These are phyloP conservation scores for Gymnoscopelus microlampas DNA, from an alignment of 2,797 vertebrate genomes.

Conservation along the genomic window DNA sequence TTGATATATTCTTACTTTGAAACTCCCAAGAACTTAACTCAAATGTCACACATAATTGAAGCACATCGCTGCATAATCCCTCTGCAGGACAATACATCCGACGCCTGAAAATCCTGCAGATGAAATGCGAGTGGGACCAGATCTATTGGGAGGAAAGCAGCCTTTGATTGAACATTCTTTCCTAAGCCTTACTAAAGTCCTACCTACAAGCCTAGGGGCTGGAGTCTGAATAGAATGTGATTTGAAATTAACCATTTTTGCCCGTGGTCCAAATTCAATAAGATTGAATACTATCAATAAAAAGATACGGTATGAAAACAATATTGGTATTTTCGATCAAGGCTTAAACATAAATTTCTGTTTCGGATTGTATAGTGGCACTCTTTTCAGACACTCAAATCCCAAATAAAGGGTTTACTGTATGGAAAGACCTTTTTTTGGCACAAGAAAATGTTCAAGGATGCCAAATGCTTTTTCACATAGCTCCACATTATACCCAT, in stretches of 20 bases:
- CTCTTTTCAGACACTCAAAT: constrained; percentile 57
- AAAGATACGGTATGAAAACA: too few species aligned
- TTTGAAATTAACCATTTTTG: too few species aligned
- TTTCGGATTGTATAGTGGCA: constrained; percentile 60
- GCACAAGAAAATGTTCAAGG: constrained; percentile 60
- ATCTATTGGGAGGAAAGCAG: too few species aligned
- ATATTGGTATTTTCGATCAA: not conserved
- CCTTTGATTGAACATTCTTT: too few species aligned
- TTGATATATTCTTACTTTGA: not conserved
- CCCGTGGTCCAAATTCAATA: too few species aligned
- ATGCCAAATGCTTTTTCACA: constrained; percentile 62
- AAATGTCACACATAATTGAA: constrained; percentile 3
- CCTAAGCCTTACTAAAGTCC: too few species aligned
- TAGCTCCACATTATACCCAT: constrained; percentile 43
- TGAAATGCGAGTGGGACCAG: too few species aligned
- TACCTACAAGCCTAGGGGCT: too few species aligned
- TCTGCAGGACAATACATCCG: too few species aligned
- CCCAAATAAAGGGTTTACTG: constrained; percentile 57
- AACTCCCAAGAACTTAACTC: constrained; percentile 15
- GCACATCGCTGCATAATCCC: not conserved
- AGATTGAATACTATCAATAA: too few species aligned
- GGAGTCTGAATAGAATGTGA: too few species aligned
- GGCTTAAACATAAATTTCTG: constrained; percentile 42
- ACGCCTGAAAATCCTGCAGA: too few species aligned
- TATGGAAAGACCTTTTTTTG: constrained; percentile 37